phyloP scores from a whole-genome alignment of 2,888 invertebrate genomes.

The Hypomecis atomaria region DNA sequence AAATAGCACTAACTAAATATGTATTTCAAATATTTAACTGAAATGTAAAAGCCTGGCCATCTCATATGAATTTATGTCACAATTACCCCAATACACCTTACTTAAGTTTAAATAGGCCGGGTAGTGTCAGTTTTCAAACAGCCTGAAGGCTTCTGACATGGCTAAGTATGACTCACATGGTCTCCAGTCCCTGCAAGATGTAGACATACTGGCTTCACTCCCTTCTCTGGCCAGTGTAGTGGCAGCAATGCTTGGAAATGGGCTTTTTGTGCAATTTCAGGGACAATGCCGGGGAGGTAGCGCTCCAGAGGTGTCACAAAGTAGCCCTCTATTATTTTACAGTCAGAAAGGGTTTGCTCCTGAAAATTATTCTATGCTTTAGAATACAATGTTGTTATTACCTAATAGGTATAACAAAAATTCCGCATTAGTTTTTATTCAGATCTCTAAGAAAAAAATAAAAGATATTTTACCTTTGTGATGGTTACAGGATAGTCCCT shows the following conservation, averaged over 20 bases:
- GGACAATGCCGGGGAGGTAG: slow-evolving; percentile 94
- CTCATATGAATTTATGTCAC: no score
- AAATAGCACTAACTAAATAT: no score
- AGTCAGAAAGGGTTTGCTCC: slow-evolving; percentile 90
- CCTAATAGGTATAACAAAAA: no score
- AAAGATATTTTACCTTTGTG: slow-evolving; percentile 87
- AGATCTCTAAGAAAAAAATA: not conserved
- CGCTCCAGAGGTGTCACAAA: slow-evolving; percentile 93
- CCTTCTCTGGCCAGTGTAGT: slow-evolving; percentile 88
- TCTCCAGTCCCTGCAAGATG: slow-evolving; percentile 99
- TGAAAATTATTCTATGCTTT: slow-evolving; percentile 52
- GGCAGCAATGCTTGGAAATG: slow-evolving; percentile 93
- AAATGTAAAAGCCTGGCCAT: no score
- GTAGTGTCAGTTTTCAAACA: no score
- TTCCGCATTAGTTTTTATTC: no score
- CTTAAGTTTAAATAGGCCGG: no score
- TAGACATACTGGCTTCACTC: slow-evolving; percentile 93
- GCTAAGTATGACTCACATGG: slow-evolving; percentile 88
- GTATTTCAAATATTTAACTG: no score
- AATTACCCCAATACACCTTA: no score
- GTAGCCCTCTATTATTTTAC: slow-evolving; percentile 92
- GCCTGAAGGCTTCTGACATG: no score
- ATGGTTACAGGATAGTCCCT: slow-evolving; percentile 94
- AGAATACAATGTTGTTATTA: not conserved
- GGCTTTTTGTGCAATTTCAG: slow-evolving; percentile 92